Base-by-base conservation (phyloP, 2,797 vertebrate species). In the Eupleurogrammus muticus region DNA sequence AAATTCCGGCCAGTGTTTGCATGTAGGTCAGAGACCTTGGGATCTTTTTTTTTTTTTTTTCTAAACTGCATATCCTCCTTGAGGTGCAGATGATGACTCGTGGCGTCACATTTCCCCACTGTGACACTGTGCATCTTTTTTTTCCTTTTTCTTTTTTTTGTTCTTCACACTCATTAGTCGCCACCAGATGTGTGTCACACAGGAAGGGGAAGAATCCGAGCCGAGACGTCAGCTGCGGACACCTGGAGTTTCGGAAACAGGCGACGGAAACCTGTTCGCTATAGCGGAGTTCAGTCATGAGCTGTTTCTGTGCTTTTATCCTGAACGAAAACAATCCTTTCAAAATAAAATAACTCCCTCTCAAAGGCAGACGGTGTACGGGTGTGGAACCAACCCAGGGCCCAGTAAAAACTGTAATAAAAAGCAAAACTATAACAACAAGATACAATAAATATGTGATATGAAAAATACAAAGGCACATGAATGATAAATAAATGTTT, bases 21-120 rank as follows among this genome's bases (percentile, higher is more conserved):
- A 87, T 83, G 66, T 87, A 78, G 82, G 83, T 81, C 83, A 87
- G 71, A 83, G 69, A 68, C 76, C 66, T 71, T 72, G 58, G 79
- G 84, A 74, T 71, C 32, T 20, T 21, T 47, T 24, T 23, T 24
- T 57, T 19, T 34, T 40, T 28, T 47, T 49, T 57, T n/a, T 17
- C 23, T 23, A 13, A 47, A 47, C 9, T 17, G 9, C 40, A 61
- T 61, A 64, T 49, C 52, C 49, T 49, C 52, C 49, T 42, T 49
- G 71, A 62, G 53, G 44, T 32, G 24, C 44, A 69, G 48, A 75
- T 66, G 23, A 64, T 49, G n/a, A 68, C 14, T 36, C 38, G 36
- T 21, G 17, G 53, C 6, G 40, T 1, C 2, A 19, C 53, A 73
- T 58, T 28, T 28, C 6, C 6, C 64, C 72, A 74, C 72, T 49